Base-by-base conservation (phyloP, 2,888 invertebrate genomes). In the Diplolepis rosae region DNA sequence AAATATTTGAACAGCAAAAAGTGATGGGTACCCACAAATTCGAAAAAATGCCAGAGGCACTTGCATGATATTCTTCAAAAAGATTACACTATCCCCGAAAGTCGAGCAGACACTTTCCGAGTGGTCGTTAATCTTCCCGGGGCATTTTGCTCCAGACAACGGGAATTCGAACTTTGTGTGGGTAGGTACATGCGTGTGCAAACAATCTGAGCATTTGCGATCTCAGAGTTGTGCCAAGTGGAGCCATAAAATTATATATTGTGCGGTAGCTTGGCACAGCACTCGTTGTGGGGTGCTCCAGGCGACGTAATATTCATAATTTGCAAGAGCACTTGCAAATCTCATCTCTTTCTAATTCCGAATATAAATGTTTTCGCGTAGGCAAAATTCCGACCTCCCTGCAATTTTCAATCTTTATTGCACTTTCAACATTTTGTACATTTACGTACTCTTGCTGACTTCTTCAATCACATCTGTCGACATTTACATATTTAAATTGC, bases 221-320 rank as follows among this genome's bases (percentile, higher is more conserved):
- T 66, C 65, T 22, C 65, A 24, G 39, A 65, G 56, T 65, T 65
- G 65, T 65, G 61, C 65, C 50, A 61, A 56, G 48, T 65, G 48
- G 69, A 48, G 65, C 69, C 61, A 69, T 69, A 69, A 69, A 69
- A 69, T 69, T 69, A 69, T 69, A 50, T 48, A 69, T 69, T 69
- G 69, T 69, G 65, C 69, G 51, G 69, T 69, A 69, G 69, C 69
- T 66, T 65, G 50, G 66, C 61, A 61, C 22, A 6, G 56, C 56
- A 35, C 56, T 39, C 61, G 24, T 61, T 42, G 61, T 27, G 61
- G n/a, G 61, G 61, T 61, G 61, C 61, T 61, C n/a, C 39, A 39
- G 61, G 61, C 61, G 61, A 61, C 61, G 61, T 39, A 61, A 61
- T 61, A 61, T 61, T 61, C 61, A 61, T 61, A 61, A 61, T 61